Percentiles rank a stretch among this genome's conserved stretches.
Conservation (phyloP, 1,140 invertebrate species). For the Nautilus pompilius region DNA sequence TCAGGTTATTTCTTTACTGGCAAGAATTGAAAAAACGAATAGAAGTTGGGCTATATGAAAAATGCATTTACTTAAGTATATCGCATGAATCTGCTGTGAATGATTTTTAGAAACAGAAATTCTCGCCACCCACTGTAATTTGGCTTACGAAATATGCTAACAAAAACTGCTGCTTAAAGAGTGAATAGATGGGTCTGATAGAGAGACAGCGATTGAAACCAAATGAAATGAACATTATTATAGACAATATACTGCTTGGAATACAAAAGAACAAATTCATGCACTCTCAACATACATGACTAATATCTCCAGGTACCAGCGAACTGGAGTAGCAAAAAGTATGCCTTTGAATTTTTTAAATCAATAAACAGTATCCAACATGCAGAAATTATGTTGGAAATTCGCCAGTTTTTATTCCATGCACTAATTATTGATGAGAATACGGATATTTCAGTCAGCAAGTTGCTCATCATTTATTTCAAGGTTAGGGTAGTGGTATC, state of each 20-base stretch:
- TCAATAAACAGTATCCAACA: slow-evolving; percentile 8
- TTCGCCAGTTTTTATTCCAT: slow-evolving; percentile 6
- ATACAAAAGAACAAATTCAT: slow-evolving; percentile 8
- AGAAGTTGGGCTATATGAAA: not conserved
- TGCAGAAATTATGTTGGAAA: slow-evolving; percentile 7
- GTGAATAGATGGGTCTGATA: too few relatives aligned
- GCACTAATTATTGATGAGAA: slow-evolving; percentile 11
- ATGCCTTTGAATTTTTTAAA: slow-evolving; percentile 12
- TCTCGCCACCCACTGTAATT: not conserved
- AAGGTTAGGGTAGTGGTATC: not conserved
- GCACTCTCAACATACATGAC: not conserved
- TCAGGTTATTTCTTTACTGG: not conserved
- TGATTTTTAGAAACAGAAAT: not conserved
- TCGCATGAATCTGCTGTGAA: not conserved
- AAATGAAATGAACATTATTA: slow-evolving; percentile 7
- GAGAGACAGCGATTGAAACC: too few relatives aligned
- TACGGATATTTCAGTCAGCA: slow-evolving; percentile 7
- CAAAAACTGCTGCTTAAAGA: not conserved
- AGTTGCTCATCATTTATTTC: slow-evolving; percentile 8
- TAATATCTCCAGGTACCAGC: slow-evolving; percentile 7
- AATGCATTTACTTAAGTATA: not conserved
- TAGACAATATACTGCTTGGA: slow-evolving; percentile 3
- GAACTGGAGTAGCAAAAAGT: slow-evolving; percentile 10
- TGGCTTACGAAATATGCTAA: not conserved
- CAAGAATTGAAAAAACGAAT: not conserved